Percentiles rank a stretch among this genome's conserved stretches.
Conservation (phyloP, 1,140 invertebrate species). For the Neodiprion lecontei region DNA sequence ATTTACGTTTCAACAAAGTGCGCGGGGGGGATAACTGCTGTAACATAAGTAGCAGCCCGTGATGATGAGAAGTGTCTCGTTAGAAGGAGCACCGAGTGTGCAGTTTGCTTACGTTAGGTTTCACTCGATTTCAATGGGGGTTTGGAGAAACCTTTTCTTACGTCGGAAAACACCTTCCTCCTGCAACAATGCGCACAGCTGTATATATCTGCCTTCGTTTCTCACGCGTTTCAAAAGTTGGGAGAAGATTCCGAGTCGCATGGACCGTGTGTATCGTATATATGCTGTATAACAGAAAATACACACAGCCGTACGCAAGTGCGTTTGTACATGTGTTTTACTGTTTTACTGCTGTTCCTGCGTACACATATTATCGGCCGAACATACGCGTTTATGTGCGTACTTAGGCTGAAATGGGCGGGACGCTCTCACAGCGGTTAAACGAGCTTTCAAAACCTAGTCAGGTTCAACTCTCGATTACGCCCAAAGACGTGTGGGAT, state of each 20-base stretch:
- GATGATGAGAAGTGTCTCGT: neutral
- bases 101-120: neutral
- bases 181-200: too few species aligned
- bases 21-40: too few species aligned
- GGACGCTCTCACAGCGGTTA: neutral
- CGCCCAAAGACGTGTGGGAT: neutral
- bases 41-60: too few species aligned
- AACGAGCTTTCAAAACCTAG: neutral
- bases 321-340: too few species aligned
- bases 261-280: too few species aligned
- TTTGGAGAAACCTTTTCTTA: neutral
- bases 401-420: neutral
- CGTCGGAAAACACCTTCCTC: neutral
- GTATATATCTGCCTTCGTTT: neutral
- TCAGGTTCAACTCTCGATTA: neutral
- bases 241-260: neutral
- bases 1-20: neutral
- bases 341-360: too few species aligned
- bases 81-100: neutral
- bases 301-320: too few species aligned
- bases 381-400: too few species aligned
- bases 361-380: too few species aligned
- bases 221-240: neutral
- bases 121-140: constrained; percentile 4
- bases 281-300: too few species aligned